A percentile compares a stretch with the other conserved stretches of the same genome.
These are phyloP conservation scores for Xylocampa areola DNA, from an alignment of 2,888 invertebrate genomes.

Conservation along the genomic window DNA sequence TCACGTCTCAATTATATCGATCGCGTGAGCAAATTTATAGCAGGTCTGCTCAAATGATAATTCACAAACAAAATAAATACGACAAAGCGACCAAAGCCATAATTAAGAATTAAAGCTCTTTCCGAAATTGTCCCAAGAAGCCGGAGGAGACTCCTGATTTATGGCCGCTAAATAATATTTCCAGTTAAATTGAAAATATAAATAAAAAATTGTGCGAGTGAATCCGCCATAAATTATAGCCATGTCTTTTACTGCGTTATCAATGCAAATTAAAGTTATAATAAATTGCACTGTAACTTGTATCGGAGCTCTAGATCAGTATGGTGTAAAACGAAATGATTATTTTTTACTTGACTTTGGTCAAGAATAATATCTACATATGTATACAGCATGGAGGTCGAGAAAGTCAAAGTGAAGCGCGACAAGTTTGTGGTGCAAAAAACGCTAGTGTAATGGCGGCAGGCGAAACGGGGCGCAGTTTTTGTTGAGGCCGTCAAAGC, in stretches of 20 bases:
- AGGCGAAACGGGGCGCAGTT: slow-evolving; percentile 82
- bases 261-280: slow-evolving; percentile 51
- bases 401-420: slow-evolving; percentile 81
- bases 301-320: slow-evolving; percentile 35
- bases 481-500: slow-evolving; percentile 84
- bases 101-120: slow-evolving; percentile 86
- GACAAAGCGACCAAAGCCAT: slow-evolving; percentile 76
- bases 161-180: slow-evolving; percentile 77
- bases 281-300: slow-evolving; percentile 37
- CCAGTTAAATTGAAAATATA: slow-evolving; percentile 79
- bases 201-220: slow-evolving; percentile 68
- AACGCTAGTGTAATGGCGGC: slow-evolving; percentile 79
- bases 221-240: slow-evolving; percentile 58
- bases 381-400: slow-evolving; percentile 71
- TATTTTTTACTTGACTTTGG: slow-evolving; percentile 21
- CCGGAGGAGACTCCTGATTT: slow-evolving; percentile 77
- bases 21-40: slow-evolving; percentile 78
- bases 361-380: slow-evolving; percentile 54
- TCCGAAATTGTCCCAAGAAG: slow-evolving; percentile 79
- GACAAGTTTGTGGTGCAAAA: slow-evolving; percentile 81
- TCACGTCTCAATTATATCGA: slow-evolving; percentile 80
- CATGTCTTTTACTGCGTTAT: slow-evolving; percentile 51
- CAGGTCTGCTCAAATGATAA: slow-evolving; percentile 68
- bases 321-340: slow-evolving; percentile 4
- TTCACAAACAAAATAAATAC: slow-evolving; percentile 82